Conservation (phyloP, 2,797 vertebrate species). For the Semotilus atromaculatus region DNA sequence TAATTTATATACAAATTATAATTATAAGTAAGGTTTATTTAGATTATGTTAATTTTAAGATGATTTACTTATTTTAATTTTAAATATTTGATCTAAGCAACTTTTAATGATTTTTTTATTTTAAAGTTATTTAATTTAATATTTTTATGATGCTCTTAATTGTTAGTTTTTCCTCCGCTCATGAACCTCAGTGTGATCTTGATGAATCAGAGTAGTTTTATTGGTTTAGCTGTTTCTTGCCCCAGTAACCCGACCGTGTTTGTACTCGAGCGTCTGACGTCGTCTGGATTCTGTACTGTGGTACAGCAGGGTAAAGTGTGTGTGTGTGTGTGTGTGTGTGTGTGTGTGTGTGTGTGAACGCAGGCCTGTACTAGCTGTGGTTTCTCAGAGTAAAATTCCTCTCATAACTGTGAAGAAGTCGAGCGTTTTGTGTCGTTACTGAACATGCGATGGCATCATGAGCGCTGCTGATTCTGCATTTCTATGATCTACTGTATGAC, state of each 20-base stretch:
- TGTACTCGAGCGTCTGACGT: not conserved
- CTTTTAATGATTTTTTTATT: not conserved
- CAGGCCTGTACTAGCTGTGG: conserved; percentile 47
- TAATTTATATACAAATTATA: too few relatives aligned
- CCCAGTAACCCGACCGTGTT: not conserved
- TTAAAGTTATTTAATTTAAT: not conserved
- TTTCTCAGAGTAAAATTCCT: conserved; percentile 52
- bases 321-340: not conserved
- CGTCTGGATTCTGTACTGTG: not conserved
- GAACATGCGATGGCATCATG: not conserved
- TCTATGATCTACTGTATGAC: not conserved
- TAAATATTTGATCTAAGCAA: not conserved
- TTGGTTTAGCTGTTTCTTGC: not conserved
- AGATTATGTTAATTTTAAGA: too few relatives aligned
- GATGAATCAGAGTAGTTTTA: not conserved
- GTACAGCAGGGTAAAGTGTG: conserved; percentile 10
- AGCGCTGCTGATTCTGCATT: not conserved
- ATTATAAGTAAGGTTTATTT: not conserved
- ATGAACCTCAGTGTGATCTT: not conserved
- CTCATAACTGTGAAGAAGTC: conserved; percentile 48
- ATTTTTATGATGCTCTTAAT: not conserved
- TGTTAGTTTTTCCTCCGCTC: fast-evolving
- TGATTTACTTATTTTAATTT: not conserved
- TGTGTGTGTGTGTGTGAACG: not conserved
- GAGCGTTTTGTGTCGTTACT: not conserved